phyloP scores from a whole-genome alignment of 2,888 invertebrate species.

The Acronicta leporina region DNA sequence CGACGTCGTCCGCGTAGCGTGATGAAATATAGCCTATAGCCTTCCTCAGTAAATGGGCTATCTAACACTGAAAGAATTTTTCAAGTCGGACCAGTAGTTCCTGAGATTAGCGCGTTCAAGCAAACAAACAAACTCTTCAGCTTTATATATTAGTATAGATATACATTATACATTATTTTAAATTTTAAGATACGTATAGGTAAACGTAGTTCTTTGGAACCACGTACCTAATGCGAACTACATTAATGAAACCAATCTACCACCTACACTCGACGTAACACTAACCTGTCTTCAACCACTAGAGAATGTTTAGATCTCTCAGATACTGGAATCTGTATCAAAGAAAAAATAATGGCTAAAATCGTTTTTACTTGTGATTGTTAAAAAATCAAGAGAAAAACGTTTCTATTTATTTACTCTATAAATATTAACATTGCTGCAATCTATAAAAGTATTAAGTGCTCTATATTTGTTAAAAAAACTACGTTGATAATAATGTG shows the following conservation, averaged over 20 bases:
- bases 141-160: too few species aligned
- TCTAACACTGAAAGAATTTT: too few species aligned
- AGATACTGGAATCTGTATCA: constrained; percentile 22
- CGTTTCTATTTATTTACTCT: neutral
- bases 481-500: constrained; percentile 12
- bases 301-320: constrained; percentile 41
- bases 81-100: too few species aligned
- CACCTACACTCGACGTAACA: constrained; percentile 28
- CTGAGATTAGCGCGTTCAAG: too few species aligned
- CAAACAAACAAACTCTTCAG: too few species aligned
- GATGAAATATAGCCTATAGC: too few species aligned
- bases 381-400: constrained; percentile 1
- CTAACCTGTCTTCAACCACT: constrained; percentile 21
- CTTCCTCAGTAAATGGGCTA: too few species aligned
- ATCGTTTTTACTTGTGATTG: constrained; percentile 7
- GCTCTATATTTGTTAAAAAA: constrained; percentile 7
- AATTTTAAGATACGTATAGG: too few species aligned
- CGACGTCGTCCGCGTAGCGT: too few species aligned
- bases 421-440: constrained; percentile 2
- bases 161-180: too few species aligned
- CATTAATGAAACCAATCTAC: constrained; percentile 23
- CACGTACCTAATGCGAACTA: constrained; percentile 6
- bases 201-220: constrained; percentile 3
- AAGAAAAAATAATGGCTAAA: constrained; percentile 18
- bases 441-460: neutral